Evolutionary conservation across 2,888 invertebrate genomes (phyloP).

Genomic region (Catonia carolina): DNA sequence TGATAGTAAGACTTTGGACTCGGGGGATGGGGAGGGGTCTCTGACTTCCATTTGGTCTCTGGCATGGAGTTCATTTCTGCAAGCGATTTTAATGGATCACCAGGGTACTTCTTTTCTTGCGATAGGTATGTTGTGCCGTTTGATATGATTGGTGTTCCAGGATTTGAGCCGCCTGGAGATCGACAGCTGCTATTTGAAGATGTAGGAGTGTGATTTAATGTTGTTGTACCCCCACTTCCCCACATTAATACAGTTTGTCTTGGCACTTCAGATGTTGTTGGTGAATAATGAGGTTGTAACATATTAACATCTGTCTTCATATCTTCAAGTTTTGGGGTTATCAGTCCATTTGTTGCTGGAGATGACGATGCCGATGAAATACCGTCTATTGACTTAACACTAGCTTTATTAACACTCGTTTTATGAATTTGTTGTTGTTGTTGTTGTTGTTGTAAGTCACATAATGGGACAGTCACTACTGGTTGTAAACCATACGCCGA

Average conservation of each 20-base stretch:
- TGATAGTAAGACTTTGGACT: conserved; percentile 40
- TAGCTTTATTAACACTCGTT: conserved; percentile 25
- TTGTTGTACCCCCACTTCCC: conserved; percentile 49
- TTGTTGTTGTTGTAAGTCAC: conserved; percentile 28
- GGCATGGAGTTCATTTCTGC: conserved; percentile 47
- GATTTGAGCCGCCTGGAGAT: conserved; percentile 27
- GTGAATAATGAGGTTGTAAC: conserved; percentile 34
- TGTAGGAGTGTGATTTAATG: conserved; percentile 32
- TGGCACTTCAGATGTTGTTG: conserved; percentile 49
- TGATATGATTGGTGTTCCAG: conserved; percentile 30
- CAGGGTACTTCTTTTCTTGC: conserved; percentile 33
- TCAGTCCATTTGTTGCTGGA: conserved; percentile 50
- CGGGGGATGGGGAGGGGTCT: conserved; percentile 42
- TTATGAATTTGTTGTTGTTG: conserved; percentile 11
- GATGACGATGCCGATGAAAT: conserved; percentile 53
- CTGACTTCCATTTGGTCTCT: conserved; percentile 45
- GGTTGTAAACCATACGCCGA: conserved; percentile 41
- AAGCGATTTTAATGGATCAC: conserved; percentile 46
- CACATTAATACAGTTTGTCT: conserved; percentile 92
- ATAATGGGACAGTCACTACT: conserved; percentile 32
- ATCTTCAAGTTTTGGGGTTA: conserved; percentile 56
- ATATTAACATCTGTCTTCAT: conserved; percentile 47
- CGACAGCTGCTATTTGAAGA: conserved; percentile 29
- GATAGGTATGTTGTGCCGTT: conserved; percentile 33
- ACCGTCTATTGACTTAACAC: conserved; percentile 30